Base-by-base conservation (phyloP, 1,140 invertebrate genomes). In the Aricia agestis region DNA sequence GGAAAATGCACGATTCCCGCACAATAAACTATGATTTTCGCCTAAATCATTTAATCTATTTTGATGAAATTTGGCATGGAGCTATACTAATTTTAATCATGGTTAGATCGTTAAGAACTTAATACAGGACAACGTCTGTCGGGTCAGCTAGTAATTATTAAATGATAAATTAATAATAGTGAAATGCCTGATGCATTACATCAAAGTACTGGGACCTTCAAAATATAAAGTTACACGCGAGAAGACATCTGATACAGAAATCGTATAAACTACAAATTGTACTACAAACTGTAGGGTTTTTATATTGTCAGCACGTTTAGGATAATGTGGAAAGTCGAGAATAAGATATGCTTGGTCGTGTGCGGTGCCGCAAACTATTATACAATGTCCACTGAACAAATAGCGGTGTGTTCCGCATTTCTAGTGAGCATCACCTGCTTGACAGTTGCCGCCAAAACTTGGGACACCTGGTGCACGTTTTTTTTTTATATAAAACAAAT, bases 321-420 rank as follows among this genome's bases (percentile, higher is more conserved):
- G 78, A 84, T 89, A 80, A 81, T 91, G 88, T 89, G 87, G 87
- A 84, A 89, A 87, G 82, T 82, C 76, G 79, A 89, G 88, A 88
- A 89, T 91, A 91, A 91, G 85, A 82, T 89, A 90, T 86, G 86
- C 83, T 80, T 74, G 72, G 79, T 81, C 74, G 85, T 80, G 74
- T 82, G 81, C 76, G 76, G 85, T 88, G 84, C 79, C 76, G 79
- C 89, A 91, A 89, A 89, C 83, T 86, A 85, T 91, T 90, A 89
- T 89, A 90, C 87, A 91, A 91, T 91, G 80, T 87, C 84, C 80
- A 89, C 87, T 86, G 83, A 87, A 88, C 87, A 89, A 89, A 89
- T 86, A 86, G 83, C 82, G 88, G 83, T 88, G 83, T 88, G 89
- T 91, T 90, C 86, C 89, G 89, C 87, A 88, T 91, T 91, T 90